phyloP scores from a whole-genome alignment of 64 coral and sea anemone species.

The Hydrozoanthus tunicans region DNA sequence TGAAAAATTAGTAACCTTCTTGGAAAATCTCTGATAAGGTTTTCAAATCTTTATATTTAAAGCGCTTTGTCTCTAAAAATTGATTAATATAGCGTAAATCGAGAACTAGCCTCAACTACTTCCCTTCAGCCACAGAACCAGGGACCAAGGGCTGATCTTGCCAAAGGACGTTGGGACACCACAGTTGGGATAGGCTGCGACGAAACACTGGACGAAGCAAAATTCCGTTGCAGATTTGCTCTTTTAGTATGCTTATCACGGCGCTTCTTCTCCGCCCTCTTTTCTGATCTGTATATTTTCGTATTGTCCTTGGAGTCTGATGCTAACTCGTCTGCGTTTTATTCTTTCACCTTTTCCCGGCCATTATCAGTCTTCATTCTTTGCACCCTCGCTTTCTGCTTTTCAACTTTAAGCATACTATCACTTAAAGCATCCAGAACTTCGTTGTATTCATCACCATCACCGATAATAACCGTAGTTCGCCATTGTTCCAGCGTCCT shows the following conservation, averaged over 20 bases:
- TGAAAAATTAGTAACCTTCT: too few species aligned
- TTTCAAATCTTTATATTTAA: not conserved
- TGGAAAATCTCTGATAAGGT: too few species aligned
- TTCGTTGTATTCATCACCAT: not conserved
- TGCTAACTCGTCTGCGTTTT: constrained; percentile 55
- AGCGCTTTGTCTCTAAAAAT: not conserved
- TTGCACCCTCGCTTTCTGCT: too few species aligned
- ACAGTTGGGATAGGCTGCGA: constrained; percentile 2
- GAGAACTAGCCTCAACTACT: not conserved
- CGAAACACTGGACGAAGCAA: not conserved
- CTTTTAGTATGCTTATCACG: not conserved
- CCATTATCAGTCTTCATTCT: not conserved
- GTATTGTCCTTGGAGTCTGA: constrained; percentile 56
- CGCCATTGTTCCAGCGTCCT: not conserved
- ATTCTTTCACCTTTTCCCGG: constrained; percentile 54
- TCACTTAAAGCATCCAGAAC: too few species aligned
- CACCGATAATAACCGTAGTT: not conserved
- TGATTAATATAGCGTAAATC: too few species aligned
- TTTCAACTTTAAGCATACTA: too few species aligned
- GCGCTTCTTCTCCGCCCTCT: constrained; percentile 42
- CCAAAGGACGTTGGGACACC: not conserved
- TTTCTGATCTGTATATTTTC: constrained; percentile 34
- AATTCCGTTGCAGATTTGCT: not conserved
- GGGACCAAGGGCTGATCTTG: not conserved
- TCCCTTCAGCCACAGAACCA: too few species aligned